Evolutionary conservation across 2,113 vertebrate species (phyloP).

Genomic region (Turdus rufiventris): DNA sequence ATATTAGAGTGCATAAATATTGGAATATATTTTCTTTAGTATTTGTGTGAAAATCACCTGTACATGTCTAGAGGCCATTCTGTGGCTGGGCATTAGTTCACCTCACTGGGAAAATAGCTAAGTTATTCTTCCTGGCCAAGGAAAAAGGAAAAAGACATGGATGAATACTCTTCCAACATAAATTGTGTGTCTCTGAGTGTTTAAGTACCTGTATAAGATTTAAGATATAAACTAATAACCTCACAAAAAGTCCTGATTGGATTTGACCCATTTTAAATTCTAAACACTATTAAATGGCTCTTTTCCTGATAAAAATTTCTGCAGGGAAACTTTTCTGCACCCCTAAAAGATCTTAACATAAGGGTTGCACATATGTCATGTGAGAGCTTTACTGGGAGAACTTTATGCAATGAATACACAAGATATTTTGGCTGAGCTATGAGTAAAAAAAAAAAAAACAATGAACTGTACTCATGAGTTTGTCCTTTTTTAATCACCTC

Average conservation of each 20-base stretch:
- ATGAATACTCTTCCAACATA: not conserved
- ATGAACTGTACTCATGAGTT: not conserved
- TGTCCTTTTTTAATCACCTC: not conserved
- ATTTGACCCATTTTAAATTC: not conserved
- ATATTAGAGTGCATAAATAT: not conserved
- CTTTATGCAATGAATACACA: not conserved
- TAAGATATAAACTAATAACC: not conserved
- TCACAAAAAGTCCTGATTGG: not conserved
- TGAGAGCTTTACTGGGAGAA: not conserved
- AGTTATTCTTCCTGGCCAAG: not conserved
- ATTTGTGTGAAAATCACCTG: not conserved
- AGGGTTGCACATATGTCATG: not conserved
- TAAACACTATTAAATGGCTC: not conserved
- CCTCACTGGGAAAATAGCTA: not conserved
- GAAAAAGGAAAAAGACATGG: not conserved
- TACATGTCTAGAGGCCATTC: rapidly evolving
- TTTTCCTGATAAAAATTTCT: not conserved
- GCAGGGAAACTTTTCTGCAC: not conserved
- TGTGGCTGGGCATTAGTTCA: not conserved
- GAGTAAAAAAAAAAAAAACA: not conserved
- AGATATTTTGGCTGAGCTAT: not conserved
- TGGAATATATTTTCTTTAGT: not conserved
- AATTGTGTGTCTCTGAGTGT: not conserved
- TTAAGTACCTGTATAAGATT: no score
- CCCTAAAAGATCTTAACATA: not conserved